A percentile compares a stretch with the other conserved stretches of the same genome.
Conservation (phyloP, 2,888 invertebrate genomes). For the Chaetoderma sp. region DNA sequence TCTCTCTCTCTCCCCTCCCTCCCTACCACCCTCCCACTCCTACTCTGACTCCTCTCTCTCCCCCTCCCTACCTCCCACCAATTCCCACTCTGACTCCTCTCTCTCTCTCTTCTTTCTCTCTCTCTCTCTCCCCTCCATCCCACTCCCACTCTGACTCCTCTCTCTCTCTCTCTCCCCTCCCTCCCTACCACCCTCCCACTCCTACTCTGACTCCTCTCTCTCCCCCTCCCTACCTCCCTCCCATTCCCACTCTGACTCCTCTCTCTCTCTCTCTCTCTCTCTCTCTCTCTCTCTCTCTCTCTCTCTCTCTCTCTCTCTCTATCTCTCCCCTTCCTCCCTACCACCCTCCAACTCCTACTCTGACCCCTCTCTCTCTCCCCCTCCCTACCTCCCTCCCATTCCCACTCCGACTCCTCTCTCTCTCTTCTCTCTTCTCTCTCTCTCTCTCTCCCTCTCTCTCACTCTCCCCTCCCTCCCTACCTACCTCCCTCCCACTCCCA, state of each 20-base stretch:
- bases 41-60: conserved; percentile 34
- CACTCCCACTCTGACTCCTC: neutral
- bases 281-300: neutral
- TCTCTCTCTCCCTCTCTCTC: conserved; percentile 15
- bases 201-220: neutral
- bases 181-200: neutral
- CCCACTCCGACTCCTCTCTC: no score
- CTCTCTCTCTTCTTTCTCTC: neutral
- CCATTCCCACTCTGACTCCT: no score
- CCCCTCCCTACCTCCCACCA: conserved; percentile 34
- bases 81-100: neutral
- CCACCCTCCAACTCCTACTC: neutral
- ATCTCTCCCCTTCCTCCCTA: no score
- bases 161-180: neutral
- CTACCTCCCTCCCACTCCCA: neutral
- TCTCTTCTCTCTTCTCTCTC: neutral
- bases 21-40: conserved; percentile 37
- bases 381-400: neutral
- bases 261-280: neutral
- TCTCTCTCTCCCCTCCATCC: neutral
- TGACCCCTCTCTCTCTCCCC: no score
- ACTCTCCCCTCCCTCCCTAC: conserved; percentile 6
- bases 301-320: no score
- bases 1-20: conserved; percentile 42
- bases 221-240: neutral